A percentile compares a stretch with the other conserved stretches of the same genome.
phyloP scores from a whole-genome alignment of 1,140 invertebrate species.

The Trachymyrmex cornetzi region DNA sequence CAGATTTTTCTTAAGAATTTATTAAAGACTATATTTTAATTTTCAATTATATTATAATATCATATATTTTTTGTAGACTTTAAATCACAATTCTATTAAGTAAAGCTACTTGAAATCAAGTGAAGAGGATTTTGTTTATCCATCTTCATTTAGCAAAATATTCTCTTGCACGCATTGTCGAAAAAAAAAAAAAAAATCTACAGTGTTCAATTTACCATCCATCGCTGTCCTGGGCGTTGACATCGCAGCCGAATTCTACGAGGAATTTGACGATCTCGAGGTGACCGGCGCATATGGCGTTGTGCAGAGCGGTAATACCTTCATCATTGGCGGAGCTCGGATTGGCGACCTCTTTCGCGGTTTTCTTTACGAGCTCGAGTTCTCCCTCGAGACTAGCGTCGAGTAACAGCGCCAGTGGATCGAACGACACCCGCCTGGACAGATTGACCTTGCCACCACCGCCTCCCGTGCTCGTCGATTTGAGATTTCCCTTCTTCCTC shows the following conservation, averaged over 20 bases:
- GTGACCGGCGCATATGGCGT: constrained; percentile 99
- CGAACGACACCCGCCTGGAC: constrained; percentile 96
- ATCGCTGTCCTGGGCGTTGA: constrained; percentile 99
- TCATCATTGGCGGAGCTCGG: constrained; percentile 98
- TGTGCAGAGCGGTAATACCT: constrained; percentile 99
- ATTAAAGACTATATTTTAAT: constrained; percentile 1
- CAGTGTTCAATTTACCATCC: constrained; percentile 91
- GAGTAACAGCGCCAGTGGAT: constrained; percentile 97
- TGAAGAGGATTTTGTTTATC: constrained; percentile 8
- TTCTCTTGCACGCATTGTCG: background rate
- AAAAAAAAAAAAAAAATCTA: background rate
- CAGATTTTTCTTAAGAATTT: background rate
- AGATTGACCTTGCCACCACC: constrained; percentile 89
- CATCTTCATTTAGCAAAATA: background rate
- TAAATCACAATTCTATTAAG: background rate
- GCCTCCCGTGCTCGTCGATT: constrained; percentile 88
- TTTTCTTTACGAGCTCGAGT: constrained; percentile 98
- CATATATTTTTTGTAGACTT: background rate
- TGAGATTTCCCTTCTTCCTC: constrained; percentile 92
- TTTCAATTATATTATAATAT: constrained; percentile 17
- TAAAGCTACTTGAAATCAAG: background rate
- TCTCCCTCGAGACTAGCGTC: constrained; percentile 99
- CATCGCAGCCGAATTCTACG: constrained; percentile 99
- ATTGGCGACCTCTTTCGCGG: constrained; percentile 96
- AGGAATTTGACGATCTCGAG: constrained; percentile 99